A percentile compares a stretch with the other conserved stretches of the same genome.
These are phyloP conservation scores for Aphidius ervi DNA, from an alignment of 1,140 invertebrate species.

Conservation along the genomic window DNA sequence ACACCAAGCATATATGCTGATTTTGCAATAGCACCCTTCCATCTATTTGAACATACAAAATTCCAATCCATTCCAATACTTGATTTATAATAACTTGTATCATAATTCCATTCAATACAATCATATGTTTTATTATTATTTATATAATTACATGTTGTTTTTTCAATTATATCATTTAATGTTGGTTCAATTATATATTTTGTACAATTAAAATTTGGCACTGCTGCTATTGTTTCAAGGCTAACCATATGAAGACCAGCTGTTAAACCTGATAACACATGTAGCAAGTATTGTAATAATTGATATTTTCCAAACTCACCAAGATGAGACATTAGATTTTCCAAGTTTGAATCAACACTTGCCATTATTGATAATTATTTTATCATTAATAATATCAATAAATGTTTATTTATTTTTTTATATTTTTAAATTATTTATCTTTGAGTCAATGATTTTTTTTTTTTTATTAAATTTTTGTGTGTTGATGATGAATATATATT, in stretches of 20 bases:
- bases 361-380: conserved; percentile 29
- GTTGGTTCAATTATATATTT: conserved; percentile 40
- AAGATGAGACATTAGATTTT: conserved; percentile 65
- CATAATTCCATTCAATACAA: conserved; percentile 68
- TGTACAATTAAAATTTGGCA: conserved; percentile 67
- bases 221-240: conserved; percentile 70
- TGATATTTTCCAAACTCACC: conserved; percentile 80
- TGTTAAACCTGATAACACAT: conserved; percentile 69
- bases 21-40: conserved; percentile 77
- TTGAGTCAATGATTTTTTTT: neutral
- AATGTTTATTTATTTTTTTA: neutral
- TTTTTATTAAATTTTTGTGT: neutral
- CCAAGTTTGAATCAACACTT: conserved; percentile 62
- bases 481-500: neutral
- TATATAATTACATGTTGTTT: conserved; percentile 57
- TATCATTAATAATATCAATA: neutral
- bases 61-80: conserved; percentile 78
- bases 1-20: conserved; percentile 86
- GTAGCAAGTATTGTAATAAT: conserved; percentile 67
- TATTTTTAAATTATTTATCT: neutral
- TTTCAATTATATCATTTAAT: conserved; percentile 51
- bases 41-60: conserved; percentile 76
- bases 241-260: conserved; percentile 78
- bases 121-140: conserved; percentile 46
- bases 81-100: conserved; percentile 64